Evolutionary conservation across 2,888 invertebrate genomes (phyloP).

Genomic region (Rhagium mordax): DNA sequence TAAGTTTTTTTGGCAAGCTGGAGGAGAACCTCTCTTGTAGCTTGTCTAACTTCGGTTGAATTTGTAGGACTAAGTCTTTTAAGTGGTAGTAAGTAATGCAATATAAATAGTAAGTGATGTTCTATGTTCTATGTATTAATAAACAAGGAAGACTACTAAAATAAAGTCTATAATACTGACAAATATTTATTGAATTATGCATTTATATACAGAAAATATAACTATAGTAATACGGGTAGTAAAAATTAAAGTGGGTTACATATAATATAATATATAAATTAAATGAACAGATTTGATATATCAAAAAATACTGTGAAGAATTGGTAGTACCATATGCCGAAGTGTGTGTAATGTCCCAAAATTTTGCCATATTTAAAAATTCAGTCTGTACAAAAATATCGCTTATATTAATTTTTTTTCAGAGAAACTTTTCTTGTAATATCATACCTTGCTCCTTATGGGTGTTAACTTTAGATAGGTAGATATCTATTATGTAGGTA

Average conservation of each 20-base stretch:
- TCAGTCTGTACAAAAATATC: background rate
- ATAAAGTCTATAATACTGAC: background rate
- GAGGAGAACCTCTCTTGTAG: no score
- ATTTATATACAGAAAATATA: slow-evolving; percentile 8
- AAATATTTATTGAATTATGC: slow-evolving; percentile 2
- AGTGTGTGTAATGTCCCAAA: background rate
- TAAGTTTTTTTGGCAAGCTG: no score
- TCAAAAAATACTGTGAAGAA: background rate
- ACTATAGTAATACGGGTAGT: background rate
- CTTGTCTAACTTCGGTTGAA: no score
- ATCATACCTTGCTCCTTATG: no score
- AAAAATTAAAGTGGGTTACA: background rate
- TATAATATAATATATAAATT: background rate
- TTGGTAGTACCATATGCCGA: background rate
- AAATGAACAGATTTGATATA: background rate
- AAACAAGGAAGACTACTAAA: background rate
- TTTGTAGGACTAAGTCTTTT: no score
- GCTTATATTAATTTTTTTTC: background rate
- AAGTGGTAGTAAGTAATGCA: no score
- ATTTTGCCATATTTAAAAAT: slow-evolving; percentile 37
- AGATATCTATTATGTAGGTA: no score
- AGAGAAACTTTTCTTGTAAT: no score
- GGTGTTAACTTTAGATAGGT: no score
- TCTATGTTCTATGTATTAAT: no score
- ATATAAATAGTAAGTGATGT: no score